These are phyloP conservation scores for Regulus satrapa DNA, from an alignment of 2,113 vertebrate genomes.

Conservation along the genomic window DNA sequence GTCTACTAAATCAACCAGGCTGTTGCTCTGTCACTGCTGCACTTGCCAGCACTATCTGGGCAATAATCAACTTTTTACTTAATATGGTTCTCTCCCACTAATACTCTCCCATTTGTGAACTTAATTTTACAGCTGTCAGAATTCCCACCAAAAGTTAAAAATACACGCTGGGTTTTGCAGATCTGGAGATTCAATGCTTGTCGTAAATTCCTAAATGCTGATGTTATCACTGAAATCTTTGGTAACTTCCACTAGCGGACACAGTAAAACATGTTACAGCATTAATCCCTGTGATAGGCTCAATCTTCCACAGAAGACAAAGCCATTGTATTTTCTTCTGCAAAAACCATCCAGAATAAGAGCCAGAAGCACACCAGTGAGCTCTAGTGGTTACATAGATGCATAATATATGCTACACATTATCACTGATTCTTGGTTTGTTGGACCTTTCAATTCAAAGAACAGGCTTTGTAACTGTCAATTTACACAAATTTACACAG, in stretches of 20 bases:
- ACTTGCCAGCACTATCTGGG: not conserved
- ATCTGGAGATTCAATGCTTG: not conserved
- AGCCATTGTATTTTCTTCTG: not conserved
- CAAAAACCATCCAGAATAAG: not conserved
- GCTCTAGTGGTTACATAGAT: not conserved
- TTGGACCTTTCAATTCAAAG: not conserved
- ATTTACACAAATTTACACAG: not conserved
- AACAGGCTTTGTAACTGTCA: not conserved
- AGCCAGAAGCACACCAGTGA: not conserved
- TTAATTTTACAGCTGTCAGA: not conserved
- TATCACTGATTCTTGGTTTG: not conserved
- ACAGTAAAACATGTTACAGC: not conserved
- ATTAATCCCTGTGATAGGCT: not conserved
- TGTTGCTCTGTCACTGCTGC: not conserved
- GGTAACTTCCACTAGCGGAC: not conserved
- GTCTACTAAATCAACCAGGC: fast-evolving
- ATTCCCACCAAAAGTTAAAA: not conserved
- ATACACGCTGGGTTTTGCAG: not conserved
- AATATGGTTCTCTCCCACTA: not conserved
- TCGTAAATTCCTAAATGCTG: not conserved
- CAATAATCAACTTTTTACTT: not conserved
- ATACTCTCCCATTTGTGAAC: not conserved
- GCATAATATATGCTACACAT: not conserved
- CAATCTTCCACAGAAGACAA: not conserved
- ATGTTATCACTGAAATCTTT: not conserved